Percentiles rank a stretch among this genome's conserved stretches.
phyloP scores from a whole-genome alignment of 2,113 vertebrate species.

The Ammodramus savannarum region DNA sequence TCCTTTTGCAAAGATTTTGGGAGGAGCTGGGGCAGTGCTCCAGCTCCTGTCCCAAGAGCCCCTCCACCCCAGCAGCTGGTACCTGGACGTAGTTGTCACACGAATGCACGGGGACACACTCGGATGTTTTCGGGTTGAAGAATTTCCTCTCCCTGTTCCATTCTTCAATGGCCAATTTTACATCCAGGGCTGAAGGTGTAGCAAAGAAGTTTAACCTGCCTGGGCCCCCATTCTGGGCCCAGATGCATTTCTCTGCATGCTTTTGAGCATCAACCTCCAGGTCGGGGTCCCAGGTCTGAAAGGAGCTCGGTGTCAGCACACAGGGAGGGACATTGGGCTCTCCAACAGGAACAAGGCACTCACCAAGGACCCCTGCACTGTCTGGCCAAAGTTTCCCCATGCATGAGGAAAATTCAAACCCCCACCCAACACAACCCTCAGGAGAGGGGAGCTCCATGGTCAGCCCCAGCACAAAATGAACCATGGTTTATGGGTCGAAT shows the following conservation, averaged over 20 bases:
- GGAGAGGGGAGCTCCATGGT: background rate
- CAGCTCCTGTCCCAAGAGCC: background rate
- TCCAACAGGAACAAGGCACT: fast-evolving
- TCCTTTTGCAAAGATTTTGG: background rate
- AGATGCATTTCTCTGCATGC: constrained; percentile 64
- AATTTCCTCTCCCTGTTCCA: constrained; percentile 63
- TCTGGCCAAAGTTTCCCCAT: background rate
- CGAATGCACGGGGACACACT: constrained; percentile 26
- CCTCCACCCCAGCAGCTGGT: background rate
- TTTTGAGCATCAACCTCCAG: constrained; percentile 67
- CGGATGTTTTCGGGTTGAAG: constrained; percentile 39
- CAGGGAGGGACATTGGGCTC: background rate
- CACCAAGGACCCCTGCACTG: background rate
- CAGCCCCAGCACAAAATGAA: background rate
- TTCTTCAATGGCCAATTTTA: constrained; percentile 51
- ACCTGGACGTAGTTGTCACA: constrained; percentile 79
- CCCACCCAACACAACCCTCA: background rate
- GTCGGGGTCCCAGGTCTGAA: constrained; percentile 71
- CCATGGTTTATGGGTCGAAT: background rate
- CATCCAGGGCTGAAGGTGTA: constrained; percentile 47
- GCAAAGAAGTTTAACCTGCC: constrained; percentile 75
- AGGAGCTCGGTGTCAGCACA: background rate
- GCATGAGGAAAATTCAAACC: background rate
- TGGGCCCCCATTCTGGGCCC: no score
- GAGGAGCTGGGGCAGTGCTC: background rate